Base-by-base conservation (phyloP, 2,888 invertebrate species). In the Meloe dianella region DNA sequence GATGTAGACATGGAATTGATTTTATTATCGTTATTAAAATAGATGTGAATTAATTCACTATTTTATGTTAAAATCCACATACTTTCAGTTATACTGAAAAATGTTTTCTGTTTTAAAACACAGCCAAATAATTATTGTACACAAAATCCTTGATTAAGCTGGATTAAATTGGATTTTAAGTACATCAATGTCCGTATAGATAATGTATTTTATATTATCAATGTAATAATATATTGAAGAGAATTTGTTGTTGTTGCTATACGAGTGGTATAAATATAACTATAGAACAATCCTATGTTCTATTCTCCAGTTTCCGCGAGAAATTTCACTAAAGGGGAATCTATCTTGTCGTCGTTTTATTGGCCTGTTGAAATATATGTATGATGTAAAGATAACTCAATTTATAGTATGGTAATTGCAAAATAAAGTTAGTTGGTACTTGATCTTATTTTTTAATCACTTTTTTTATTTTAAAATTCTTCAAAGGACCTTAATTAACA, bases 401-500 rank as follows among this genome's bases (percentile, higher is more conserved):
- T n/a, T 20, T 20, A 51, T 22, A 51, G 22, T 51, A 17, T 3
- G 22, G 4, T 22, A 51, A 22, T 51, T 51, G 8, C 51, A 22
- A 51, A 22, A 51, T 51, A 8, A 17, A 51, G 0, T 4, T 22
- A 22, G 17, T 47, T 38, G 38, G 12, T 38, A 0, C 14, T 38
- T 12, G 12, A 4, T 38, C 4, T n/a, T 38, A 29, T 27, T 32
- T 32, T 3, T 32, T 32, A 10, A 10, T 32, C 2, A 32, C 12
- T 32, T 12, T 35, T 64, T 64, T 60, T 47, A 30, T 35, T 59
- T 56, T 64, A 56, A 27, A 32, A 35, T 51, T 57, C 22, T 51
- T 6, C n/a, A 7, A 38, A 5, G 2, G n/a, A 14, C n/a, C 38
- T 1, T 6, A 14, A 38, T 38, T n/a, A n/a, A n/a, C n/a, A n/a